These are phyloP conservation scores for Cylindroiulus punctatus DNA, from an alignment of 2,888 invertebrate species.

Conservation along the genomic window DNA sequence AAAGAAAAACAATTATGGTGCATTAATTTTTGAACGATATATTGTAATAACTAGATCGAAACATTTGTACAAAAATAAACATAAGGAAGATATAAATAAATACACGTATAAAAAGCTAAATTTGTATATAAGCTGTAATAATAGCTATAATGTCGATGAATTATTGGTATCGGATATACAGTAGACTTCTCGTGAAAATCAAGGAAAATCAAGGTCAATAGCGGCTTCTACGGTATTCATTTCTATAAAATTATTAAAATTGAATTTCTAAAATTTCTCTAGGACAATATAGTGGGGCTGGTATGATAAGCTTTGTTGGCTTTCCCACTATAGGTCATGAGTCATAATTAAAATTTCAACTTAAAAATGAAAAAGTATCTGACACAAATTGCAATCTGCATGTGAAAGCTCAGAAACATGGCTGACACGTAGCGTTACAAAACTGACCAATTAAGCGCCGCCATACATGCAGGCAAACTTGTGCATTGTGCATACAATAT, in stretches of 20 bases:
- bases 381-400: background rate
- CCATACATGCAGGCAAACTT: background rate
- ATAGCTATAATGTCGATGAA: too few species aligned
- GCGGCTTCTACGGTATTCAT: background rate
- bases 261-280: background rate
- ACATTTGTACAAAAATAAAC: too few species aligned
- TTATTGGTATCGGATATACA: too few species aligned
- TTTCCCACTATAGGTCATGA: background rate
- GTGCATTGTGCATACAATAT: background rate
- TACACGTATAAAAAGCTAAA: too few species aligned
- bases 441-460: background rate
- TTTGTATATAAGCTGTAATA: too few species aligned
- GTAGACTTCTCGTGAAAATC: too few species aligned
- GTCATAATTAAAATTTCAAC: constrained; percentile 14
- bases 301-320: background rate
- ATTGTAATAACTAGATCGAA: too few species aligned
- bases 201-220: background rate
- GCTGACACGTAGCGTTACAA: constrained; percentile 14
- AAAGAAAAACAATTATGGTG: too few species aligned
- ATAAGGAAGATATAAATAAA: too few species aligned
- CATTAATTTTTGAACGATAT: too few species aligned
- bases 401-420: background rate
- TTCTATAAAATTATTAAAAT: background rate
- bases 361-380: background rate
- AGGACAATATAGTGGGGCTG: constrained; percentile 18